phyloP scores from a whole-genome alignment of 2,797 vertebrate genomes.

The Gymnodraco acuticeps region DNA sequence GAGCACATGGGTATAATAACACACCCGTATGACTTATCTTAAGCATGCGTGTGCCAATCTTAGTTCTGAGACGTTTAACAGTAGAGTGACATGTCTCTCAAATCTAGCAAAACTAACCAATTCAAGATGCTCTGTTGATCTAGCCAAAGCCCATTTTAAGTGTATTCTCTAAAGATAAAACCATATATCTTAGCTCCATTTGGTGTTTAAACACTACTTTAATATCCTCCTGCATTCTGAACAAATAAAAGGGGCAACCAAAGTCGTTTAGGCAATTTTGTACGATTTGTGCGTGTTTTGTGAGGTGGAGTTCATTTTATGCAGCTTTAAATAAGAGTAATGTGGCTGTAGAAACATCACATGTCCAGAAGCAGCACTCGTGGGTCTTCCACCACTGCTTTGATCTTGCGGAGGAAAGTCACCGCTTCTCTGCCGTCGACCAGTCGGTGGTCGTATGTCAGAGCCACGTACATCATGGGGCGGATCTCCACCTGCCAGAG shows the following conservation, averaged over 20 bases:
- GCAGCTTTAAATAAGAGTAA: slow-evolving; percentile 28
- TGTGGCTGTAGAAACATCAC: slow-evolving; percentile 74
- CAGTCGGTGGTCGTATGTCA: slow-evolving; percentile 95
- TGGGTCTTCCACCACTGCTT: slow-evolving; percentile 94
- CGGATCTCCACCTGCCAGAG: slow-evolving; percentile 89
- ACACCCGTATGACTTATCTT: not conserved
- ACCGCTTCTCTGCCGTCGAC: slow-evolving; percentile 96
- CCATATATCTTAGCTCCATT: not conserved
- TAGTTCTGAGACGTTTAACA: not conserved
- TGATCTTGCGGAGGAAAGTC: slow-evolving; percentile 95
- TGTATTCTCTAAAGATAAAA: not conserved
- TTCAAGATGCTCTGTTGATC: slow-evolving; percentile 6
- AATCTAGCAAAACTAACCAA: not conserved
- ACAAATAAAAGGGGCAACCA: slow-evolving; percentile 3
- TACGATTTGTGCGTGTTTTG: slow-evolving; percentile 35
- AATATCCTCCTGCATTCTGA: not conserved
- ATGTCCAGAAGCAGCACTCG: slow-evolving; percentile 93
- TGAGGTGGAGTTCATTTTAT: slow-evolving; percentile 27
- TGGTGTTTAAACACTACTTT: slow-evolving; percentile 5
- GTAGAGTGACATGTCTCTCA: not conserved
- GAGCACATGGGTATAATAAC: not conserved
- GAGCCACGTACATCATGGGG: slow-evolving; percentile 95
- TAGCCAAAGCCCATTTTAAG: not conserved
- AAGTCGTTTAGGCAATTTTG: not conserved
- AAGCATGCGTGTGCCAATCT: not conserved